phyloP scores from a whole-genome alignment of 2,888 invertebrate genomes.

The Catocala fraxini region DNA sequence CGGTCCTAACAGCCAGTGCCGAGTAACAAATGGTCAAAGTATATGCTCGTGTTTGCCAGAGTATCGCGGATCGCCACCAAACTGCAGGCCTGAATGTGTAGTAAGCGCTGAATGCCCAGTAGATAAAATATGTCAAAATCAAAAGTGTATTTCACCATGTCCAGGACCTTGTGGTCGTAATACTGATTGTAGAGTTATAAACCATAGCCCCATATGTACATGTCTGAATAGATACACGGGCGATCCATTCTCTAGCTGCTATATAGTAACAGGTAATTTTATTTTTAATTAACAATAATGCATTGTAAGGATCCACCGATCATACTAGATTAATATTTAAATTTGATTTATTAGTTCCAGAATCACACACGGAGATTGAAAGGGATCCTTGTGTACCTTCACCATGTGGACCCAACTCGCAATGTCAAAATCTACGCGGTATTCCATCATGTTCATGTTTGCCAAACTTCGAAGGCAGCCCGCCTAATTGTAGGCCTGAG shows the following conservation, averaged over 20 bases:
- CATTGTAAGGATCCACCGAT: neutral
- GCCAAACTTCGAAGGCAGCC: constrained; percentile 88
- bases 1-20: constrained; percentile 89
- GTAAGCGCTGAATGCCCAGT: constrained; percentile 90
- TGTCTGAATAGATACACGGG: constrained; percentile 89
- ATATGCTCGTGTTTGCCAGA: constrained; percentile 91
- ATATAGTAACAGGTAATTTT: constrained; percentile 75
- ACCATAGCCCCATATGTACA: constrained; percentile 91
- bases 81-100: constrained; percentile 92
- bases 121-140: constrained; percentile 89
- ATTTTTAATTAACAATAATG: neutral
- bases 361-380: constrained; percentile 60
- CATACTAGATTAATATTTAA: constrained; percentile 1
- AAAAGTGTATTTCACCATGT: constrained; percentile 91
- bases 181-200: constrained; percentile 90
- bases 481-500: constrained; percentile 90
- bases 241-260: constrained; percentile 90
- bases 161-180: constrained; percentile 91
- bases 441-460: constrained; percentile 89
- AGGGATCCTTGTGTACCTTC: constrained; percentile 90
- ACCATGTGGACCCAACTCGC: constrained; percentile 89
- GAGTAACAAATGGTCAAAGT: constrained; percentile 87
- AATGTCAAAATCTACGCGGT: constrained; percentile 87
- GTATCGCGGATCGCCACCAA: constrained; percentile 90
- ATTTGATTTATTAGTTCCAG: constrained; percentile 60